phyloP scores from a whole-genome alignment of 2,113 vertebrate species.

The Elanoides forficatus region DNA sequence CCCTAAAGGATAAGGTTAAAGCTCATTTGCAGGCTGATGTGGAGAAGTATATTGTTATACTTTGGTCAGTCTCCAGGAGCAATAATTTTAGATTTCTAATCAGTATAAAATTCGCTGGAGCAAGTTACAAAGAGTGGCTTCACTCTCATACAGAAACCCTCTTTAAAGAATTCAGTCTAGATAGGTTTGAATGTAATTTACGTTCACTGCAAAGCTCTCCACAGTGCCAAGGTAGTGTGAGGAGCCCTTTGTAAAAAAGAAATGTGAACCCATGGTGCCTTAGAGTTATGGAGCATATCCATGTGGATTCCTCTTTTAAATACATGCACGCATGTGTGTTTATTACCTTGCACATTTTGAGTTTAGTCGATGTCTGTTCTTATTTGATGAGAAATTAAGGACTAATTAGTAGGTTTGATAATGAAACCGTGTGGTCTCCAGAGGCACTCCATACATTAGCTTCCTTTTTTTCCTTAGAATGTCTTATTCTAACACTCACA shows the following conservation, averaged over 20 bases:
- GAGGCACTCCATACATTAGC: not conserved
- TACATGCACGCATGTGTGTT: fast-evolving
- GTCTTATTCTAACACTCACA: not conserved
- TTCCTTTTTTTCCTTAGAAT: not conserved
- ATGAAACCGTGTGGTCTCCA: not conserved
- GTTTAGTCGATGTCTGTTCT: not conserved
- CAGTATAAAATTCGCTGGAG: constrained; percentile 1
- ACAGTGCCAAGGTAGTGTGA: not conserved
- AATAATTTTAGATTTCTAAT: constrained; percentile 11
- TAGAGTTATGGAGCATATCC: not conserved
- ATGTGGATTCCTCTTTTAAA: not conserved
- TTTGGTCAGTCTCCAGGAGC: not conserved
- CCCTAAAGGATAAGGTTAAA: not conserved
- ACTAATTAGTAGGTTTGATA: not conserved
- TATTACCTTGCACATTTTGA: not conserved
- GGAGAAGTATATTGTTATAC: not conserved
- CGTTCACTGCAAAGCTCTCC: not conserved
- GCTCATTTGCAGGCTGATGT: not conserved
- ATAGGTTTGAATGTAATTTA: not conserved
- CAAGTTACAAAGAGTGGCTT: not conserved
- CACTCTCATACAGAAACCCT: not conserved
- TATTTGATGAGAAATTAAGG: not conserved
- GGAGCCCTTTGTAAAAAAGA: not conserved
- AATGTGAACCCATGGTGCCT: not conserved
- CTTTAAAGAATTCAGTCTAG: not conserved